Percentiles rank a stretch among this genome's conserved stretches.
phyloP scores from a whole-genome alignment of 2,113 vertebrate species.

The Jaculus jaculus region DNA sequence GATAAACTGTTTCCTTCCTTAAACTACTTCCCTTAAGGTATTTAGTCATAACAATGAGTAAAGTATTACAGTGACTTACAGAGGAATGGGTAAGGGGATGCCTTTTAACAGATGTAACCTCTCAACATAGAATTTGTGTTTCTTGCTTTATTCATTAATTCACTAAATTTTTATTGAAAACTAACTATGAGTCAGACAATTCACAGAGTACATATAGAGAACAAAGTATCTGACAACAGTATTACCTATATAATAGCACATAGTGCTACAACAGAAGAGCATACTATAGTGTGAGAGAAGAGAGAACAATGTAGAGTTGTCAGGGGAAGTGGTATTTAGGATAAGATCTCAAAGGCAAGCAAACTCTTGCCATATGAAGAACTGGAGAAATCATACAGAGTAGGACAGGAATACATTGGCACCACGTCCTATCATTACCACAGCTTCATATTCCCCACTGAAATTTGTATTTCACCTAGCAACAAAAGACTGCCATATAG shows the following conservation, averaged over 20 bases:
- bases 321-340: not conserved
- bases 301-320: not conserved
- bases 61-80: too few relatives aligned
- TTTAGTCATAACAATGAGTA: too few relatives aligned
- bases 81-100: not conserved
- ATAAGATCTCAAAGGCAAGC: not conserved
- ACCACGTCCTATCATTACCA: not conserved
- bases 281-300: not conserved
- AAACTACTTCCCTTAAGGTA: too few relatives aligned
- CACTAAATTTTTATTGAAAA: slow-evolving; percentile 4
- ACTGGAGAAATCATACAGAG: not conserved
- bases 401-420: not conserved
- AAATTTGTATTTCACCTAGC: not conserved
- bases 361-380: not conserved
- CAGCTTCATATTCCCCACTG: not conserved
- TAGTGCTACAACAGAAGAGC: not conserved
- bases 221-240: not conserved
- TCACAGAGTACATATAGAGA: not conserved
- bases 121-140: slow-evolving; percentile 15
- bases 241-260: not conserved
- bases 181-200: not conserved
- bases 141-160: slow-evolving; percentile 23
- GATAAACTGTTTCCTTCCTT: too few relatives aligned
- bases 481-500: not conserved
- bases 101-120: not conserved